A percentile compares a stretch with the other conserved stretches of the same genome.
These are phyloP conservation scores for Aethina tumida DNA, from an alignment of 1,140 invertebrate genomes.

Conservation along the genomic window DNA sequence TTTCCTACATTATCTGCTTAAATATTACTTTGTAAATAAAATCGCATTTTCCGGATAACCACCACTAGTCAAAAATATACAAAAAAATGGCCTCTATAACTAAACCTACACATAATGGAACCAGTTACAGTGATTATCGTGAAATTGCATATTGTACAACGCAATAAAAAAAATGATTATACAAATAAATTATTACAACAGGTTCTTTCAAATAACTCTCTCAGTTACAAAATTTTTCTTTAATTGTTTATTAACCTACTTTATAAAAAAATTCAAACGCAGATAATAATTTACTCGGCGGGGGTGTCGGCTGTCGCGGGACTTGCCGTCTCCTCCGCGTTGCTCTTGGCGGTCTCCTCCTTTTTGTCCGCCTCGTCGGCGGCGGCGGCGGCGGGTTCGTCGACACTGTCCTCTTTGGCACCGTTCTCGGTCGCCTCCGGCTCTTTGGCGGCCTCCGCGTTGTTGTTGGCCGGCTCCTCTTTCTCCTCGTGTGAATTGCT, in stretches of 20 bases:
- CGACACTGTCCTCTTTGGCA: constrained; percentile 30
- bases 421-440: constrained; percentile 31
- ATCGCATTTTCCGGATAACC: neutral
- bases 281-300: constrained; percentile 24
- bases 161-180: constrained; percentile 11
- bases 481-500: constrained; percentile 31
- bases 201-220: constrained; percentile 2
- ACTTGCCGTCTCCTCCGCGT: constrained; percentile 17
- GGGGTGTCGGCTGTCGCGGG: constrained; percentile 10
- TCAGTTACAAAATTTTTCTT: constrained; percentile 11
- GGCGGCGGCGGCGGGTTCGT: constrained; percentile 16
- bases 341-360: constrained; percentile 20
- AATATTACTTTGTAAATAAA: constrained; percentile 6
- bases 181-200: constrained; percentile 13
- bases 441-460: constrained; percentile 29
- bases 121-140: constrained; percentile 8
- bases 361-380: constrained; percentile 25
- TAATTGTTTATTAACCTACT: constrained; percentile 26
- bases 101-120: too few species aligned
- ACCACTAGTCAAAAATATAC: neutral
- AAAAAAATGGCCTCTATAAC: too few species aligned
- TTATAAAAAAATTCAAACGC: constrained; percentile 20
- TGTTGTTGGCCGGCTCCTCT: constrained; percentile 33
- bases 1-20: constrained; percentile 13
- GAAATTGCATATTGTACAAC: constrained; percentile 9